Conservation (phyloP, 1,140 invertebrate species). For the Tetragnatha versicolor region DNA sequence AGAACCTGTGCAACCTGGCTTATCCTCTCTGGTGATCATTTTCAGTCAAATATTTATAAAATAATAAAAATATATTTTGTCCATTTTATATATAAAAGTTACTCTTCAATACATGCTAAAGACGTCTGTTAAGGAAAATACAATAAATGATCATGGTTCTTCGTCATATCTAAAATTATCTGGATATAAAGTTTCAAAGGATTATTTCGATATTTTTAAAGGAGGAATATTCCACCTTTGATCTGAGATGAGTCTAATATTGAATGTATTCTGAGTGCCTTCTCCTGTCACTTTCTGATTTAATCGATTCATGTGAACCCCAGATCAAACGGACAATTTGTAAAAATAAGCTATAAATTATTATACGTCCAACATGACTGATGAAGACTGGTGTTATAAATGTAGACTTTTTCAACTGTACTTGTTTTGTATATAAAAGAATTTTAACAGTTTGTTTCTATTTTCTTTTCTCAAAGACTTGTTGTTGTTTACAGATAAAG, state of each 20-base stretch:
- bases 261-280: slow-evolving; percentile 33
- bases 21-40: too few species aligned
- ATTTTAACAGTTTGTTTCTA: slow-evolving; percentile 23
- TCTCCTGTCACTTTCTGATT: slow-evolving; percentile 9
- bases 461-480: background rate
- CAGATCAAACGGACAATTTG: slow-evolving; percentile 42
- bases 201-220: too few species aligned
- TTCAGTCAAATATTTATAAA: too few species aligned
- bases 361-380: slow-evolving; percentile 39
- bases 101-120: too few species aligned
- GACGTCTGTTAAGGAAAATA: too few species aligned
- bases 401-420: slow-evolving; percentile 48
- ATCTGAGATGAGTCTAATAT: slow-evolving; percentile 16
- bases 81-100: too few species aligned
- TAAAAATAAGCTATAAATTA: slow-evolving; percentile 26
- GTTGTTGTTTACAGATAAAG: background rate
- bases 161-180: too few species aligned
- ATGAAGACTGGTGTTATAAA: slow-evolving; percentile 30
- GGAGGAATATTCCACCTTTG: too few species aligned
- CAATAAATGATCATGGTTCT: too few species aligned
- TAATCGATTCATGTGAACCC: slow-evolving; percentile 16
- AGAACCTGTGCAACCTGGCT: too few species aligned
- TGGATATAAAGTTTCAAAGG: too few species aligned
- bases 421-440: slow-evolving; percentile 43
- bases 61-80: too few species aligned